Evolutionary conservation across 2,797 vertebrate species (phyloP), one percentile per base, ranked within the genome.

Genomic region (Strix occidentalis): DNA sequence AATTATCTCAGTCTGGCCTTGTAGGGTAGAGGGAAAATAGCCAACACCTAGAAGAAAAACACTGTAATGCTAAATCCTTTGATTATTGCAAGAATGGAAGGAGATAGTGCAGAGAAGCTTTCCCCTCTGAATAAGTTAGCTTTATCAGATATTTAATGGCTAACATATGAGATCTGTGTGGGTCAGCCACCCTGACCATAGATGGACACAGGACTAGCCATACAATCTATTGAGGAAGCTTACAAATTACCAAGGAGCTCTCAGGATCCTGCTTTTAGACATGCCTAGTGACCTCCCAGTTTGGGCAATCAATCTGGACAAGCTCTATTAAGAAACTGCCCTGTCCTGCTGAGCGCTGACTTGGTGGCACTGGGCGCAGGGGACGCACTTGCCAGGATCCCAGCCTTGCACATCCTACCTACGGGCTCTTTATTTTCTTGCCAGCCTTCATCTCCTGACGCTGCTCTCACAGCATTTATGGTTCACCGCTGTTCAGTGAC

Each of bases 301-400:
- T 78, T 26, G 25, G 15, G 3, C 28, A n/a, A 33, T 39, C 45
- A 24, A 8, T 15, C 51, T 37, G 19, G 39, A 65, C 1, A 2
- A 53, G 26, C 50, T 86, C 4, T 89, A 35, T 35, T 53, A 75
- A 70, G 68, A 50, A 31, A 35, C 37, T 2, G 0, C 12, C 45
- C 39, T 2, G 0, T 23, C 29, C 16, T 37, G 43, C n/a, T 5
- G 17, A 65, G 57, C 5, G 0, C 21, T 56, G 33, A 6, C 13
- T 16, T 26, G n/a, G 56, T 39, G 51, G 45, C 76, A 68, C 13
- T 2, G 2, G 33, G 61, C 4, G 0, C 11, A 28, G 39, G 23
- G 31, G 5, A 25, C 1, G 2, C 0, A 1, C 46, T 79, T 45
- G 26, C 35, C 4, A 1, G 41, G 33, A 16, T 60, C 28, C 31